Conservation (phyloP, 1,140 invertebrate species). For the Euschistus heros region DNA sequence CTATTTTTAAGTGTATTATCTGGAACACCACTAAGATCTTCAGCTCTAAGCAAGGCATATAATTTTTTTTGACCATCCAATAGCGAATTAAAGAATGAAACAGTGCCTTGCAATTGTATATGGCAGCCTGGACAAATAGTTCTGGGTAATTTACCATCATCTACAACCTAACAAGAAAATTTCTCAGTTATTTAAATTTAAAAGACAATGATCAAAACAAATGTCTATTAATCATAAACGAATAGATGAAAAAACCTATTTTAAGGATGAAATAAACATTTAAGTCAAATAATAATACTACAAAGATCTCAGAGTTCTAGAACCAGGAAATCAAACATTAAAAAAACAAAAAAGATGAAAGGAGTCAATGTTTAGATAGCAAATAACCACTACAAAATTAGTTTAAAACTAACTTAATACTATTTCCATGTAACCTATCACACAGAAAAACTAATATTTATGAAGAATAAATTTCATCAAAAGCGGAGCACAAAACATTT, state of each 20-base stretch:
- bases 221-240: background rate
- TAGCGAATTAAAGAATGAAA: conserved; percentile 56
- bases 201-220: background rate
- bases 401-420: background rate
- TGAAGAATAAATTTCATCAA: background rate
- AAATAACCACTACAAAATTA: background rate
- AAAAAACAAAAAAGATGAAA: background rate
- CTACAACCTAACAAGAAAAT: conserved; percentile 40
- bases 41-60: conserved; percentile 30
- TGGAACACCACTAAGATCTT: background rate
- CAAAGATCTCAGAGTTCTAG: background rate
- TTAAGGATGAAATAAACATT: background rate
- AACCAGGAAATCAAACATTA: background rate
- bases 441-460: background rate
- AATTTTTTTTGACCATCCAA: conserved; percentile 53
- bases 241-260: background rate
- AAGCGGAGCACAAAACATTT: background rate
- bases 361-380: background rate
- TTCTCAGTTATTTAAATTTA: background rate
- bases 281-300: background rate
- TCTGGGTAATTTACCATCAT: conserved; percentile 55
- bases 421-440: background rate
- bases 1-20: background rate
- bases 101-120: conserved; percentile 56
- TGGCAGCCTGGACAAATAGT: conserved; percentile 63